phyloP scores from a whole-genome alignment of 2,113 vertebrate species.

The cattle (Bos taurus) region ARS-UCD2.0 NC_037347.1:31206001-31206500 shows the following conservation, averaged over 20 bases:
- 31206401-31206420: not conserved
- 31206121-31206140: not conserved
- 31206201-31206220: not conserved
- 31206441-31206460: not conserved
- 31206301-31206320: not conserved
- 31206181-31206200: not conserved
- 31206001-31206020: not conserved
- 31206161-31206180: not conserved
- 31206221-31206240: not conserved
- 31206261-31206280: not conserved
- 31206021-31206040: not conserved
- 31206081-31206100: not conserved
- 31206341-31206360: not conserved
- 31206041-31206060: not conserved
- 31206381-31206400: not conserved
- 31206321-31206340: not conserved
- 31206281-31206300: not conserved
- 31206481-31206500: not conserved
- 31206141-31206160: not conserved
- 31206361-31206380: not conserved
- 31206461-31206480: not conserved
- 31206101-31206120: not conserved
- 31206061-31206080: constrained; percentile 12
- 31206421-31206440: not conserved
- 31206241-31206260: not conserved